Evolutionary conservation across 53 echinoderm and acorn worm genomes (phyloP), one percentile per base, ranked within the genome.

Genomic region (Patiria pectinifera): DNA sequence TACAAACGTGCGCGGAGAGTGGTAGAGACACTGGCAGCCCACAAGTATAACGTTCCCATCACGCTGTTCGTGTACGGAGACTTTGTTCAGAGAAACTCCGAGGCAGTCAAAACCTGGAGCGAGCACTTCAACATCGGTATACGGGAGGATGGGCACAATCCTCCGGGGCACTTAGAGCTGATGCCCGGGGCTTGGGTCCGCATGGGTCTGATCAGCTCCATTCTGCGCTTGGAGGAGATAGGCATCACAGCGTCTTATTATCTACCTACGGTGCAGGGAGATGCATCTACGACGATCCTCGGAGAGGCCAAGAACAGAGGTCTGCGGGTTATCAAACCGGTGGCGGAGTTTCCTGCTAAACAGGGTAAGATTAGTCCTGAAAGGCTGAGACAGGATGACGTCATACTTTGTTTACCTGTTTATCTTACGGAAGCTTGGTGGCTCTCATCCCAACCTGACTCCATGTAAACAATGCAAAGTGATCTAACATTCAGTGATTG

Each of bases 1-100:
- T 70, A 35, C 46, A 87, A 94, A 48, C 82, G 87, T 1, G 94
- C 94, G 8, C 58, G 80, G 24, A 49, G 92, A 16, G 87, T 94
- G 11, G 87, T 94, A n/a, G 69, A 78, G 7, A 89, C 94, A 11
- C 71, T 94, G 14, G 45, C 70, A 0, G 92, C 94, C 60, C 92
- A 92, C 81, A 92, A 59, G 72, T 23, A 12, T 49, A 48, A 80
- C 16, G 45, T 94, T 6, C 94, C 94, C 6, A 46, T 85, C 71
- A 94, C 91, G 11, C 74, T 94, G 6, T 94, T 94, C 84, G 92
- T 94, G 43, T 94, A 92, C 66, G 92, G 94, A 19, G 94, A 94
- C 60, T 94, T 94, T 83, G 94, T 66, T 0, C 71, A 92, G 69
- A 45, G 53, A 11, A 92, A 70, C 86, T 92, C 94, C 13, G 83